These are phyloP conservation scores for Papilio machaon DNA, from an alignment of 1,140 invertebrate genomes.

Conservation along the genomic window DNA sequence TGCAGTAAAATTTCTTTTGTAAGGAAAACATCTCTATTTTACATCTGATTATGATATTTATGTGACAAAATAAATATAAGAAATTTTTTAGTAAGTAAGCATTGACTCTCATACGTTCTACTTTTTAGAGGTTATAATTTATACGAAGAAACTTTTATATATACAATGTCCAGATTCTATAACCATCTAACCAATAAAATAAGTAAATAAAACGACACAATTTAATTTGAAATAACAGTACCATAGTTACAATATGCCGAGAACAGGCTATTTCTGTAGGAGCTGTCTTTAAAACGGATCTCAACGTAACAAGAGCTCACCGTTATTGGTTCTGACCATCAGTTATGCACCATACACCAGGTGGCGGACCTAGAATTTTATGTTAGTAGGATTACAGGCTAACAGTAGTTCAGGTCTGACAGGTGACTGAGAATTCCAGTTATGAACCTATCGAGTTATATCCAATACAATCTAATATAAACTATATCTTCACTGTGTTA, in stretches of 20 bases:
- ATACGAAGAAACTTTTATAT: too few relatives aligned
- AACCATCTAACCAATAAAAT: background rate
- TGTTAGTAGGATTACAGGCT: conserved; percentile 68
- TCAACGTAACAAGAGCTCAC: background rate
- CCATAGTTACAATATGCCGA: background rate
- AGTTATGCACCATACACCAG: conserved; percentile 51
- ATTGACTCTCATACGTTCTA: too few relatives aligned
- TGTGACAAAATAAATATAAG: too few relatives aligned
- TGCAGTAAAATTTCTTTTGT: too few relatives aligned
- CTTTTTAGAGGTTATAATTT: too few relatives aligned
- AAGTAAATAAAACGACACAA: background rate
- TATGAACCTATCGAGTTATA: background rate
- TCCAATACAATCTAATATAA: background rate
- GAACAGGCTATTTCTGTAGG: background rate
- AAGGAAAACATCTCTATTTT: too few relatives aligned
- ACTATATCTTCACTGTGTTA: background rate
- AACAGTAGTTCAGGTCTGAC: conserved; percentile 60
- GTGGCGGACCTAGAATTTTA: conserved; percentile 60
- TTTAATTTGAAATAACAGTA: conserved; percentile 15
- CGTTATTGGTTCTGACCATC: conserved; percentile 20
- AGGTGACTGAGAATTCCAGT: conserved; percentile 50
- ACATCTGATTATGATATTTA: too few relatives aligned
- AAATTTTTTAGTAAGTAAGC: too few relatives aligned
- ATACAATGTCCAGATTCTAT: too few relatives aligned
- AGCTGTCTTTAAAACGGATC: background rate